These are phyloP conservation scores for Trachemys scripta DNA, from an alignment of 2,113 vertebrate genomes.

Conservation along the genomic window DNA sequence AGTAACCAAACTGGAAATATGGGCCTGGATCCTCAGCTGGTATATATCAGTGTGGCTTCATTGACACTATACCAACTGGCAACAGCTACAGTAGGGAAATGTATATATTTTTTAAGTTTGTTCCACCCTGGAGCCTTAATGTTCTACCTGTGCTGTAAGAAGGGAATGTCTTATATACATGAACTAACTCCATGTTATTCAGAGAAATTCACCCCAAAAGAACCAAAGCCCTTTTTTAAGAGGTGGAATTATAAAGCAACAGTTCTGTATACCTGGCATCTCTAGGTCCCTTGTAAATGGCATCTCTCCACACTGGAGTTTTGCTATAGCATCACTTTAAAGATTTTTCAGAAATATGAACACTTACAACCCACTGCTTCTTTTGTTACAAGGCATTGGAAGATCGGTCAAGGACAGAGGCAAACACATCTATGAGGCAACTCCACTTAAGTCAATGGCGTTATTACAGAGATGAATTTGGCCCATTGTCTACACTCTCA, in stretches of 20 bases:
- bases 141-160: background rate
- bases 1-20: background rate
- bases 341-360: background rate
- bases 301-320: background rate
- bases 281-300: background rate
- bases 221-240: background rate
- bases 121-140: background rate
- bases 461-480: background rate
- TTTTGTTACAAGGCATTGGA: background rate
- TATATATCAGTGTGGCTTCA: no score
- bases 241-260: background rate
- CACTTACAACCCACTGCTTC: background rate
- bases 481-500: background rate
- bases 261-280: background rate
- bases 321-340: background rate
- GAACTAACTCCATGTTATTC: background rate
- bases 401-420: background rate
- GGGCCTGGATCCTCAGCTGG: background rate
- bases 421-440: background rate
- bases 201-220: background rate
- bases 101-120: background rate
- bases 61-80: background rate
- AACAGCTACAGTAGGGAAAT: background rate
- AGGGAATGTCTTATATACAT: background rate
- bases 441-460: background rate